phyloP scores from a whole-genome alignment of 2,797 vertebrate species.

The Mus spretus region DNA sequence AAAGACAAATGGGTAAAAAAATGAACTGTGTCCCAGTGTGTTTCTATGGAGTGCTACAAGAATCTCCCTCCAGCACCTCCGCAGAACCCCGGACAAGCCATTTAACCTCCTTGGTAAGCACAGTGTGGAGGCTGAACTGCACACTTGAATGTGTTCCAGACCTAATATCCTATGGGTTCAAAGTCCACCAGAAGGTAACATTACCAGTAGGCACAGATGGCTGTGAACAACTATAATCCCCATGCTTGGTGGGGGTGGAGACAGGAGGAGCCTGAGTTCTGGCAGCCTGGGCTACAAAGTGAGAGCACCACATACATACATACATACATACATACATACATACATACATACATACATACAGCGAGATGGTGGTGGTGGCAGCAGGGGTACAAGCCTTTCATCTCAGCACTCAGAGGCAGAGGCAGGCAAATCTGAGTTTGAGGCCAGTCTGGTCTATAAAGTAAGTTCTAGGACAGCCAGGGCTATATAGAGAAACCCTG shows the following conservation, averaged over 20 bases:
- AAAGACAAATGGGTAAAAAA: conserved; percentile 31
- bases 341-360: background rate
- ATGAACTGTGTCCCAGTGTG: background rate
- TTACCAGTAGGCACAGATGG: background rate
- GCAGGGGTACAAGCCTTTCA: background rate
- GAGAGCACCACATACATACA: background rate
- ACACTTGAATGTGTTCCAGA: background rate
- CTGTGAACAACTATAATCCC: background rate
- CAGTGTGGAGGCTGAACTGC: background rate
- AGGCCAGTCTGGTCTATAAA: background rate
- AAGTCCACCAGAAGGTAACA: background rate
- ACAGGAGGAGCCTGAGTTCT: background rate
- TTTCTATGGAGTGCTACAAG: background rate
- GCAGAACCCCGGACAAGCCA: background rate
- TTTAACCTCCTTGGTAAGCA: background rate
- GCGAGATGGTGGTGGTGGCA: background rate
- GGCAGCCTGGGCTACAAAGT: background rate
- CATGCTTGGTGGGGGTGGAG: background rate
- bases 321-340: too few species aligned
- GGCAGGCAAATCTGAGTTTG: background rate
- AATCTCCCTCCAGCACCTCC: background rate
- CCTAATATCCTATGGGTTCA: background rate
- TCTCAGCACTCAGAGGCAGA: background rate
- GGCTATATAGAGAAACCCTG: background rate
- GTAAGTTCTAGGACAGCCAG: background rate